Evolutionary conservation across 2,797 vertebrate genomes (phyloP), one percentile per base, ranked within the genome.

Genomic region (Thamnophis elegans): DNA sequence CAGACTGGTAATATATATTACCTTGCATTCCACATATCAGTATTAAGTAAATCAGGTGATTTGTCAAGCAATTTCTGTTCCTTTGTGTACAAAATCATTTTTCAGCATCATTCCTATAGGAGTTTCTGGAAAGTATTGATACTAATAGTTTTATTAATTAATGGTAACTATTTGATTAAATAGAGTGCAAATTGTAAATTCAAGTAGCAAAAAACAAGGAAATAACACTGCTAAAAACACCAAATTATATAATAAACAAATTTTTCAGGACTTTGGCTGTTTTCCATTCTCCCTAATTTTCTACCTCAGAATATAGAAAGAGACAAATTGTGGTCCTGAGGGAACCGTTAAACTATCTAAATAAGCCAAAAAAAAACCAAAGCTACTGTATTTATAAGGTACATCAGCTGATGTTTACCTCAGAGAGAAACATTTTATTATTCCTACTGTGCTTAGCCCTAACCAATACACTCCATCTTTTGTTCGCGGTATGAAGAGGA

Each of bases 371-470:
- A 93, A 82, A 92, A 32, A 6, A 1, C 3, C 89, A 56, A 47
- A 89, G 85, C n/a, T 36, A 88, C n/a, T 92, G 25, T 32, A 87
- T 16, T 58, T 78, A 55, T 11, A 78, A 62, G 22, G 1, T 36
- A 53, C 42, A 89, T 5, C 94, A 95, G 93, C 91, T 95, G 94
- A 96, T 95, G 93, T 96, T 96, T 96, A 95, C 65, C 58, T 32
- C 85, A 92, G 2, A 8, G 54, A 89, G 0, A 90, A 58, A 0
- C 62, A 59, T 85, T 88, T 2, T 42, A 92, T 92, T 92, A 87
- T 2, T 73, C 55, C 62, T 92, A 32, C 88, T 93, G 54, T 94
- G 88, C 94, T 94, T 91, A 95, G 95, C 87, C 92, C 89, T 28
- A 78, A n/a, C 2, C 55, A 68, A 92, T 92, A 96, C 93, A 96